Evolutionary conservation across 2,113 vertebrate species (phyloP).

Genomic region (Thunnus thynnus): DNA sequence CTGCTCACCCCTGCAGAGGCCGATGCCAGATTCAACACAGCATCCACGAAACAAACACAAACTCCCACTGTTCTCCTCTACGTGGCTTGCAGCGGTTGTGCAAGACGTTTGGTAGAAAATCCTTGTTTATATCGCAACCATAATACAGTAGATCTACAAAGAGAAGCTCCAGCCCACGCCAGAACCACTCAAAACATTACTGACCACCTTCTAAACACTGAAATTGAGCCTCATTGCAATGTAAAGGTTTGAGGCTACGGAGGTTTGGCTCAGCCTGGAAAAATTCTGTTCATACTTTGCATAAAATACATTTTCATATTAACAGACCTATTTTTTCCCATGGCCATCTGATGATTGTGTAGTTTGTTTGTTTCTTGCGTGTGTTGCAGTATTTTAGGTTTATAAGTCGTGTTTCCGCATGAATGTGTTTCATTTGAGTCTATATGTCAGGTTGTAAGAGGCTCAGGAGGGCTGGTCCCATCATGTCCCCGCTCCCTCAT

Average conservation of each 20-base stretch:
- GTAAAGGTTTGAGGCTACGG: slow-evolving; percentile 63
- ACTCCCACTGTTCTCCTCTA: slow-evolving; percentile 78
- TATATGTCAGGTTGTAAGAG: slow-evolving; percentile 66
- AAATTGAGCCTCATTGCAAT: slow-evolving; percentile 68
- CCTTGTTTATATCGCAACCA: slow-evolving; percentile 80
- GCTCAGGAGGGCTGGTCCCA: slow-evolving; percentile 75
- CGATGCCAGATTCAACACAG: slow-evolving; percentile 77
- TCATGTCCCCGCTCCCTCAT: slow-evolving; percentile 61
- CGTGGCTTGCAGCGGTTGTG: slow-evolving; percentile 72
- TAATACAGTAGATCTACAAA: slow-evolving; percentile 77
- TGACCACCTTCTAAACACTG: slow-evolving; percentile 78
- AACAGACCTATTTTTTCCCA: background rate
- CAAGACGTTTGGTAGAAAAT: slow-evolving; percentile 74
- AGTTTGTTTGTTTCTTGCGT: background rate
- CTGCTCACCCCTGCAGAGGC: slow-evolving; percentile 62
- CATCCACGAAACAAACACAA: slow-evolving; percentile 81
- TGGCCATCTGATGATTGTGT: background rate
- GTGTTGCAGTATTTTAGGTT: background rate
- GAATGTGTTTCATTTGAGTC: slow-evolving; percentile 31
- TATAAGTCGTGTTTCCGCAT: slow-evolving; percentile 17
- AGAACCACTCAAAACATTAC: slow-evolving; percentile 80
- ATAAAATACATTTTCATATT: slow-evolving; percentile 2
- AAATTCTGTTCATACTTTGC: slow-evolving; percentile 41
- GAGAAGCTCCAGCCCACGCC: slow-evolving; percentile 74
- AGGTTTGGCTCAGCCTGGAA: slow-evolving; percentile 56